Conservation (phyloP, 2,797 vertebrate species). For the Mormyrus hasselquistii region DNA sequence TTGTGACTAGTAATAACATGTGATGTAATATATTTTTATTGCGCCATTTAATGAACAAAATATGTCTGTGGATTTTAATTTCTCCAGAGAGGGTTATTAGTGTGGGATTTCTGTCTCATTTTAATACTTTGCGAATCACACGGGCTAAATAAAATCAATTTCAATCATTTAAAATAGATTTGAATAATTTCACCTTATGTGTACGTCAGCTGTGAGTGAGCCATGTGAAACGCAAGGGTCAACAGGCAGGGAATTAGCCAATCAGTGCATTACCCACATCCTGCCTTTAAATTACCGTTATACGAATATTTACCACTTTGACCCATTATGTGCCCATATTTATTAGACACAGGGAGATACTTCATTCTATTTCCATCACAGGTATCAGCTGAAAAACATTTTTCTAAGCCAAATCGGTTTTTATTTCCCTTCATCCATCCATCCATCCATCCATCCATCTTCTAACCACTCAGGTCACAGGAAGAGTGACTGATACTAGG, state of each 20-base stretch:
- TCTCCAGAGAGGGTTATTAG: not conserved
- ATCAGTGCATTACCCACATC: not conserved
- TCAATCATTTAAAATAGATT: not conserved
- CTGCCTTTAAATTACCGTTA: not conserved
- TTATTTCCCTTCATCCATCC: not conserved
- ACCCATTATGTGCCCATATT: not conserved
- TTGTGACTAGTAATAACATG: not conserved
- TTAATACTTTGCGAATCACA: not conserved
- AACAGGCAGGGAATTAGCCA: not conserved
- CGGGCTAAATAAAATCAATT: not conserved
- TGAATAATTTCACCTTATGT: not conserved
- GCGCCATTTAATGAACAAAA: not conserved
- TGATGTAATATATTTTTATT: not conserved
- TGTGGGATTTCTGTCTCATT: not conserved
- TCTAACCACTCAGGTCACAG: not conserved
- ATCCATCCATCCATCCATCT: not conserved
- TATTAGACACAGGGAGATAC: not conserved
- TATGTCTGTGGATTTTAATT: conserved; percentile 5
- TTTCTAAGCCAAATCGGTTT: not conserved
- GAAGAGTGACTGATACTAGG: not conserved
- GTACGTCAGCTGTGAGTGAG: not conserved
- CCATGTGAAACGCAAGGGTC: not conserved
- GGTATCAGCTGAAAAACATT: not conserved
- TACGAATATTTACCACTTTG: not conserved
- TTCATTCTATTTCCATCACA: not conserved